A percentile compares a stretch with the other conserved stretches of the same genome.
Evolutionary conservation across 2,113 vertebrate genomes (phyloP).

Genomic region (Chamaetylas fuelleborni): DNA sequence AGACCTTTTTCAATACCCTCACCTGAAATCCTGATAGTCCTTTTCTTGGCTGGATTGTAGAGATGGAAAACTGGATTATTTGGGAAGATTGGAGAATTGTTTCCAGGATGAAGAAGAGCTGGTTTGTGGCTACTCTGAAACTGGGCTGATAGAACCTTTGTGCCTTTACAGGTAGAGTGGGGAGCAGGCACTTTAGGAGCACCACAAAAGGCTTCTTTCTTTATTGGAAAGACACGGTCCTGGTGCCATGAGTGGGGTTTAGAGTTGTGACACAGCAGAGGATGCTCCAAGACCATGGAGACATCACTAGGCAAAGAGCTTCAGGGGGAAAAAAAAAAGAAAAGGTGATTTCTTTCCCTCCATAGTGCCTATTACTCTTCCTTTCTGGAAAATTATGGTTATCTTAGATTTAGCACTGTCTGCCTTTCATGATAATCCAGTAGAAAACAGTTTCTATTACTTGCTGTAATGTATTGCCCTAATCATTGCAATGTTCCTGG

Average conservation of each 20-base stretch:
- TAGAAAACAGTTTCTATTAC: neutral
- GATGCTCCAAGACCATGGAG: neutral
- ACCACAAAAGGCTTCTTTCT: neutral
- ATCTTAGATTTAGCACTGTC: neutral
- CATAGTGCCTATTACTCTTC: neutral
- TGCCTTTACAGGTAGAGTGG: neutral
- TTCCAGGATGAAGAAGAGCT: neutral
- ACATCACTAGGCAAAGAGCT: neutral
- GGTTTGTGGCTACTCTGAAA: neutral
- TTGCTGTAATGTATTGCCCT: neutral
- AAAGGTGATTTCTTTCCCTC: rapidly evolving
- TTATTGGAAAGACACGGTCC: neutral
- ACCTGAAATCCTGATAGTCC: neutral
- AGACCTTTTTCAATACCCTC: neutral
- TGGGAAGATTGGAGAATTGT: too few species aligned
- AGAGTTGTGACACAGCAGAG: neutral
- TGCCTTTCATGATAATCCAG: neutral
- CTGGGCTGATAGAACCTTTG: neutral
- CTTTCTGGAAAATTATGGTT: neutral
- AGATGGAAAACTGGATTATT: neutral
- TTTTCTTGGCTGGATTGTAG: neutral
- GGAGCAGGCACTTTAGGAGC: neutral
- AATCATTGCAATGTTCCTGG: neutral
- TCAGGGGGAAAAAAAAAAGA: neutral
- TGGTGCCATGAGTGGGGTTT: rapidly evolving